Percentiles rank a stretch among this genome's conserved stretches.
These are phyloP conservation scores for Leptopilina myrica DNA, from an alignment of 2,888 invertebrate genomes.

Conservation along the genomic window DNA sequence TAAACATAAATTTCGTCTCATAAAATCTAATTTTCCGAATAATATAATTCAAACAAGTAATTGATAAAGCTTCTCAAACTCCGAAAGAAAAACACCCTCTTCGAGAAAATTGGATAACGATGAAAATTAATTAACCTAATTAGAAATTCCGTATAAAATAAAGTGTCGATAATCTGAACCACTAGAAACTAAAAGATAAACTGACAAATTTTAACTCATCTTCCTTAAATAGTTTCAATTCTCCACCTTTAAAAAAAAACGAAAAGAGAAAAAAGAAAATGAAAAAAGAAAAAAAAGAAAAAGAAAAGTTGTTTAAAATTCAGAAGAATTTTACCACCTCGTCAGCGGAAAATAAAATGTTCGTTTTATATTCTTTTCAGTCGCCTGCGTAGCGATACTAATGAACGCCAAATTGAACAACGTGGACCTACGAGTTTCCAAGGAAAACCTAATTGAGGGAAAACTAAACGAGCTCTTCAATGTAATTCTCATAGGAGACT, in stretches of 20 bases:
- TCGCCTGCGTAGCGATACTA: constrained; percentile 77
- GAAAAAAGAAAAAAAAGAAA: too few species aligned
- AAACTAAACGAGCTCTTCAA: constrained; percentile 75
- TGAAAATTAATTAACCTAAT: too few species aligned
- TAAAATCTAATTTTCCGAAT: too few species aligned
- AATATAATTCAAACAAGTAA: too few species aligned
- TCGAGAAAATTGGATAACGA: too few species aligned
- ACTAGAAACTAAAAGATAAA: too few species aligned
- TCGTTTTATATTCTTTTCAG: constrained; percentile 72
- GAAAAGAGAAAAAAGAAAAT: too few species aligned
- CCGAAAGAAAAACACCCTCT: neutral
- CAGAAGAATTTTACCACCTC: constrained; percentile 20
- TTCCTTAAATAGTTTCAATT: neutral
- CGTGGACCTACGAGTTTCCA: constrained; percentile 73
- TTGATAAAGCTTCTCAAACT: too few species aligned
- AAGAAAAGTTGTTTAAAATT: neutral
- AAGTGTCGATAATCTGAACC: too few species aligned
- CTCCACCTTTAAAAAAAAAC: neutral
- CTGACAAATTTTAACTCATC: too few species aligned
- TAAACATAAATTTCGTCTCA: too few species aligned
- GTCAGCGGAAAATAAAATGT: constrained; percentile 14
- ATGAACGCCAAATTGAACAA: constrained; percentile 79
- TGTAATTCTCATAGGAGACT: constrained; percentile 83
- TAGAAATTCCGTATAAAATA: too few species aligned
- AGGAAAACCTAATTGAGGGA: constrained; percentile 72